Evolutionary conservation across 2,888 invertebrate genomes (phyloP).

Genomic region (Eugnorisma glareosa): DNA sequence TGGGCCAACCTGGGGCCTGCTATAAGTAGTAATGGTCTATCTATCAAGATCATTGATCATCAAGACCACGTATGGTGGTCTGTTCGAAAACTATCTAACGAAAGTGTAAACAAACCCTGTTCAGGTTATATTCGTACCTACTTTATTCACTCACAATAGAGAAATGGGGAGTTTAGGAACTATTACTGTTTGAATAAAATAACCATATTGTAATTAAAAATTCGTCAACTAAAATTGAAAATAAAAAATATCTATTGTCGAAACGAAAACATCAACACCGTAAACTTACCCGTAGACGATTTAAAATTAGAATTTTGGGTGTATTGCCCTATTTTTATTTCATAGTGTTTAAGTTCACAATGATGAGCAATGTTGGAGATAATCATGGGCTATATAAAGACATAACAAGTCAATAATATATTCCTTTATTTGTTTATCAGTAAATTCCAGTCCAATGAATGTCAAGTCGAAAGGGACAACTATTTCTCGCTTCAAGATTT

Average conservation of each 20-base stretch:
- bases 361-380: conserved; percentile 15
- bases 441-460: conserved; percentile 42
- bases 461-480: conserved; percentile 24
- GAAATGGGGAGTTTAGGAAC: neutral
- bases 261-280: neutral
- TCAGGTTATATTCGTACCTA: neutral
- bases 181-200: neutral
- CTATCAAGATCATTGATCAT: neutral
- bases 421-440: conserved; percentile 49
- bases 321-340: neutral
- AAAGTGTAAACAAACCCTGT: neutral
- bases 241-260: neutral
- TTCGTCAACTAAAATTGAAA: neutral
- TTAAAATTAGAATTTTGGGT: neutral
- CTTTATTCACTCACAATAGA: neutral
- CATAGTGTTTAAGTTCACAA: neutral
- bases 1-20: no score
- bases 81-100: neutral
- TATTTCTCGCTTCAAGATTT: conserved; percentile 28
- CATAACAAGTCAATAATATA: conserved; percentile 16
- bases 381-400: conserved; percentile 20
- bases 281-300: neutral
- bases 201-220: neutral
- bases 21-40: no score
- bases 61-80: neutral